These are phyloP conservation scores for Bombylius discolor DNA, from an alignment of 2,888 invertebrate species.

Conservation along the genomic window DNA sequence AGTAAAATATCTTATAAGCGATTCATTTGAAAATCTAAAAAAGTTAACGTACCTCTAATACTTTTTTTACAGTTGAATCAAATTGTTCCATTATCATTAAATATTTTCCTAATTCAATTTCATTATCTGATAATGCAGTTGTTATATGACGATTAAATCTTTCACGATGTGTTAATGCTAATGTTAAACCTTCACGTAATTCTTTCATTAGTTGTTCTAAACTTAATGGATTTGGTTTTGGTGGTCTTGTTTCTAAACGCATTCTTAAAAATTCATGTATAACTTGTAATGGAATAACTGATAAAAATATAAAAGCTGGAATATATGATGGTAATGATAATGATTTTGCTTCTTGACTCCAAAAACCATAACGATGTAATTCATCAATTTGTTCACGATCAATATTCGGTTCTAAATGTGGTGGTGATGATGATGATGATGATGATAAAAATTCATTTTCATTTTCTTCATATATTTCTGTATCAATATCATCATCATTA, in stretches of 20 bases:
- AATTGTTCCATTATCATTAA: slow-evolving; percentile 53
- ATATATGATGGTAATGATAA: slow-evolving; percentile 76
- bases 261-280: slow-evolving; percentile 82
- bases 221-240: slow-evolving; percentile 73
- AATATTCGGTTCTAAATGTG: slow-evolving; percentile 27
- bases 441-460: slow-evolving; percentile 9
- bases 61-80: slow-evolving; percentile 60
- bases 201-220: slow-evolving; percentile 81
- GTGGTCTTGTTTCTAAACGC: slow-evolving; percentile 69
- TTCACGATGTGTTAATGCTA: slow-evolving; percentile 69
- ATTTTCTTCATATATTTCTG: slow-evolving; percentile 37
- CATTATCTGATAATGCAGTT: slow-evolving; percentile 42
- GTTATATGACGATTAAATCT: slow-evolving; percentile 56
- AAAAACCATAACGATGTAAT: slow-evolving; percentile 50
- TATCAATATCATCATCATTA: slow-evolving; percentile 30
- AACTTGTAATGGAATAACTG: slow-evolving; percentile 77
- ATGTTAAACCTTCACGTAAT: slow-evolving; percentile 74
- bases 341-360: slow-evolving; percentile 61
- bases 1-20: no score
- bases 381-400: slow-evolving; percentile 31
- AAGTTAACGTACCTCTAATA: slow-evolving; percentile 45
- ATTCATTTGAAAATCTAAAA: not conserved
- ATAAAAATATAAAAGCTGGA: slow-evolving; percentile 72
- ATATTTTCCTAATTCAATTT: slow-evolving; percentile 38
- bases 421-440: not conserved